phyloP scores from a whole-genome alignment of 1,140 invertebrate species.

The Drosophila prosaltans region DNA sequence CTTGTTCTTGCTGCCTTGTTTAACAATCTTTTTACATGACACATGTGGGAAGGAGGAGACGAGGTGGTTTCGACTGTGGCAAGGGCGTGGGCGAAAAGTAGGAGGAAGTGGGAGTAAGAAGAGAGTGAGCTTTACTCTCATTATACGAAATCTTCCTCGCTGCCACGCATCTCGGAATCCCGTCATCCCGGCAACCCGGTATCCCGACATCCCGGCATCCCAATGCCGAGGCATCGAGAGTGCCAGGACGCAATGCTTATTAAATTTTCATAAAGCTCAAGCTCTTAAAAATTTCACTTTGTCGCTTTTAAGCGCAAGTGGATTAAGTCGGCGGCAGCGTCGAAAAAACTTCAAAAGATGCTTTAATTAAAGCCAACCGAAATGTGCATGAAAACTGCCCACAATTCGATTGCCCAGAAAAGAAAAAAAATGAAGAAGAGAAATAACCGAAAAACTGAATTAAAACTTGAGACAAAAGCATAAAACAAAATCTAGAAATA shows the following conservation, averaged over 20 bases:
- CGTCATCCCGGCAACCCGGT: neutral
- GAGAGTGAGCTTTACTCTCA: slow-evolving; percentile 6
- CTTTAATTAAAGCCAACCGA: slow-evolving; percentile 64
- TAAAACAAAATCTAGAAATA: slow-evolving; percentile 19
- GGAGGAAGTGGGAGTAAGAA: neutral
- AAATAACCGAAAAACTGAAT: slow-evolving; percentile 53
- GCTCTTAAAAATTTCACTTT: slow-evolving; percentile 63
- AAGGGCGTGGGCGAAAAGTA: neutral
- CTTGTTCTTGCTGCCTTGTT: slow-evolving; percentile 52
- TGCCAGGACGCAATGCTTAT: slow-evolving; percentile 55
- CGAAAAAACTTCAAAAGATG: slow-evolving; percentile 55
- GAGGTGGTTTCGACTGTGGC: slow-evolving; percentile 11
- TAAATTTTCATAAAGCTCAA: slow-evolving; percentile 72
- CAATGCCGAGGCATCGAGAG: slow-evolving; percentile 26
- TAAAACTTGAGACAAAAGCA: slow-evolving; percentile 50
- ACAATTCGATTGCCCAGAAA: slow-evolving; percentile 63
- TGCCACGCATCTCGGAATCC: neutral
- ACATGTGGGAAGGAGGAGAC: slow-evolving; percentile 41
- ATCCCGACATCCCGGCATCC: neutral
- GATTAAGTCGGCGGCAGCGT: slow-evolving; percentile 53
- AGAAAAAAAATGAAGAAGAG: neutral
- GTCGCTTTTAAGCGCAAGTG: slow-evolving; percentile 62
- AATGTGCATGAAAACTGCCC: slow-evolving; percentile 63
- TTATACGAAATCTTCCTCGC: slow-evolving; percentile 11
- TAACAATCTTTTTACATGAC: slow-evolving; percentile 78